Conservation (phyloP, 1,140 invertebrate species). For the Macrostomum lignano region DNA sequence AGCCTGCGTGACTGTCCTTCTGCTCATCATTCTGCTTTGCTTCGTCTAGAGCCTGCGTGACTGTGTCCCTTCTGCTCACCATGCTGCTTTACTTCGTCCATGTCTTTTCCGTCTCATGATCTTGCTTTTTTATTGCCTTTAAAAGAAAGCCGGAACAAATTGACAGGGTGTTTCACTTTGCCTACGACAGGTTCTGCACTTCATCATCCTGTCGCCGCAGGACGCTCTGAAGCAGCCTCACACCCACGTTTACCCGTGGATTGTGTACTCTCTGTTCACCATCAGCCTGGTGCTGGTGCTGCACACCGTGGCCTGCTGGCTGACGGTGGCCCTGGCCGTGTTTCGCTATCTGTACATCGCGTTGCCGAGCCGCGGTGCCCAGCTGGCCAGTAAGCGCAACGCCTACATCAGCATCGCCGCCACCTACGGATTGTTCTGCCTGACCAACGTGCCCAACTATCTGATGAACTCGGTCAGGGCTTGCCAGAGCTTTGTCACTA, state of each 20-base stretch:
- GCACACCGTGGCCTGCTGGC: slow-evolving; percentile 70
- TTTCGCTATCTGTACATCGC: slow-evolving; percentile 66
- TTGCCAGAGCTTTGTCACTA: background rate
- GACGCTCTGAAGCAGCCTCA: too few species aligned
- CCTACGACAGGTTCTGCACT: too few species aligned
- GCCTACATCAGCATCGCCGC: slow-evolving; percentile 41
- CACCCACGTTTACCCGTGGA: slow-evolving; percentile 15
- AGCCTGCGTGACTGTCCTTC: too few species aligned
- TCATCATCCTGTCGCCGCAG: too few species aligned
- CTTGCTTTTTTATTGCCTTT: too few species aligned
- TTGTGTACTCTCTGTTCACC: slow-evolving; percentile 19
- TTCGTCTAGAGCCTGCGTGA: too few species aligned
- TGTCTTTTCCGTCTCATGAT: too few species aligned
- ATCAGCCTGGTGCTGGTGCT: slow-evolving; percentile 44
- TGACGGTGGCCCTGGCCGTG: slow-evolving; percentile 62
- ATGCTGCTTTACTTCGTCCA: too few species aligned
- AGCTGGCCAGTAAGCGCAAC: slow-evolving; percentile 42
- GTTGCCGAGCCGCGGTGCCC: slow-evolving; percentile 39
- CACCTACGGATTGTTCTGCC: slow-evolving; percentile 40
- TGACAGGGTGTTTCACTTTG: too few species aligned
- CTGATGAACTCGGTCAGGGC: slow-evolving; percentile 19
- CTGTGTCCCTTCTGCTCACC: too few species aligned
- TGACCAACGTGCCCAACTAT: slow-evolving; percentile 49
- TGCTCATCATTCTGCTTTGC: too few species aligned
- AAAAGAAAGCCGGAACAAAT: too few species aligned